These are phyloP conservation scores for Acrobeloides nanus DNA, from an alignment of 2,888 invertebrate species.

Conservation along the genomic window DNA sequence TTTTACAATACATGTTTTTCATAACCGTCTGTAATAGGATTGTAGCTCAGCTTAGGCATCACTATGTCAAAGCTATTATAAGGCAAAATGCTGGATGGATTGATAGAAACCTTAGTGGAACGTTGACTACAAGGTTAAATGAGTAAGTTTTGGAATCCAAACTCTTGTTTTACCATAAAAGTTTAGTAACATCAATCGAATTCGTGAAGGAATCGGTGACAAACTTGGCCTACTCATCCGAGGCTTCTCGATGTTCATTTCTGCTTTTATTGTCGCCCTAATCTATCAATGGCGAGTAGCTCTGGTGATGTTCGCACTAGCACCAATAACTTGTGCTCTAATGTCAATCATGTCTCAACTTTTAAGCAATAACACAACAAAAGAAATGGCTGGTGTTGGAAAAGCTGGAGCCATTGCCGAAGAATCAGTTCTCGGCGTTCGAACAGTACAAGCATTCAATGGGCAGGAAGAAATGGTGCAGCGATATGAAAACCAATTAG, in stretches of 20 bases:
- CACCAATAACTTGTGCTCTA: too few relatives aligned
- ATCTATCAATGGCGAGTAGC: background rate
- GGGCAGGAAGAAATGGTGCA: conserved; percentile 23
- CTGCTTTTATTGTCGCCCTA: conserved; percentile 6
- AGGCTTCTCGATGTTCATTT: conserved; percentile 4
- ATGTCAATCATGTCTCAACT: conserved; percentile 9
- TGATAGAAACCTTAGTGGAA: conserved; percentile 24
- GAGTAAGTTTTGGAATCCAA: conserved; percentile 13
- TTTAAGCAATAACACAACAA: conserved; percentile 15
- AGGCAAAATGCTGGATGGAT: conserved; percentile 21
- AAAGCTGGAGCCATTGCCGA: conserved; percentile 21
- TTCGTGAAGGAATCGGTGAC: conserved; percentile 26
- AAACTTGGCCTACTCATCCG: conserved; percentile 22
- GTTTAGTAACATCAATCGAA: conserved; percentile 23
- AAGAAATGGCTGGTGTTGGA: conserved; percentile 17
- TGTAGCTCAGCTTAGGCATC: too few relatives aligned
- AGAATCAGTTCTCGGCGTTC: conserved; percentile 15
- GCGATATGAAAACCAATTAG: conserved; percentile 12
- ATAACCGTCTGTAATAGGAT: too few relatives aligned
- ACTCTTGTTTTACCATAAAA: background rate
- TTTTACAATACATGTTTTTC: conserved; percentile 4
- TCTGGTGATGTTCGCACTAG: background rate
- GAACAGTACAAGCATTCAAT: conserved; percentile 23
- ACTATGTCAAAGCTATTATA: background rate
- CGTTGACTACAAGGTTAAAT: conserved; percentile 19